phyloP scores from a whole-genome alignment of 2,888 invertebrate species.

The Epirrita christyi region DNA sequence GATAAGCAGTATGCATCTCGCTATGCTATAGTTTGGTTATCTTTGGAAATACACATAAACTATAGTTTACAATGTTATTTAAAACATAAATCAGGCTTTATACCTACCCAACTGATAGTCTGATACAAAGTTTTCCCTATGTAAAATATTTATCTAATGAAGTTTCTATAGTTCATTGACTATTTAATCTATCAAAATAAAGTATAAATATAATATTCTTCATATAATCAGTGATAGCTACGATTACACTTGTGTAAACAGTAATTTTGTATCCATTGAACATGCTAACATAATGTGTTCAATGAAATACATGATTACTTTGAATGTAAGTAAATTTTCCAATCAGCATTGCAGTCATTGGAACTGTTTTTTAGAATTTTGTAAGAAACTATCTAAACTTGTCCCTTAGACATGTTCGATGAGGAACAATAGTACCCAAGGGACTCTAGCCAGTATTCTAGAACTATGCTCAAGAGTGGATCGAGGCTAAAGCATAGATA shows the following conservation, averaged over 20 bases:
- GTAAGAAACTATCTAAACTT: neutral
- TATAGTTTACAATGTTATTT: too few relatives aligned
- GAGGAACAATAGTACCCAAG: too few relatives aligned
- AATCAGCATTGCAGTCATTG: neutral
- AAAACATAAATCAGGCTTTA: too few relatives aligned
- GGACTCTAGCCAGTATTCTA: too few relatives aligned
- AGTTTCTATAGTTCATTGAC: neutral
- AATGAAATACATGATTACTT: neutral
- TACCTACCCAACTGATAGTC: too few relatives aligned
- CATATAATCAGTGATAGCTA: neutral
- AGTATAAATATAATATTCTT: neutral
- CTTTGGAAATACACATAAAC: too few relatives aligned
- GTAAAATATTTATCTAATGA: neutral
- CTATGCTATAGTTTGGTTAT: neutral
- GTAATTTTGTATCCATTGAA: neutral
- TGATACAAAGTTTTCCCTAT: too few relatives aligned
- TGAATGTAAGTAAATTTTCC: neutral
- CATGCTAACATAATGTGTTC: neutral
- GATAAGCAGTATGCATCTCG: slow-evolving; percentile 28
- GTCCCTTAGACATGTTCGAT: too few relatives aligned
- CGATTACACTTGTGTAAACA: neutral
- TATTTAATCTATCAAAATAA: neutral
- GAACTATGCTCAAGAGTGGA: too few relatives aligned
- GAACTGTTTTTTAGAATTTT: neutral
- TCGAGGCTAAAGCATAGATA: too few relatives aligned